Evolutionary conservation across 1,140 invertebrate genomes (phyloP).

Genomic region (Lanistes nyassanus): DNA sequence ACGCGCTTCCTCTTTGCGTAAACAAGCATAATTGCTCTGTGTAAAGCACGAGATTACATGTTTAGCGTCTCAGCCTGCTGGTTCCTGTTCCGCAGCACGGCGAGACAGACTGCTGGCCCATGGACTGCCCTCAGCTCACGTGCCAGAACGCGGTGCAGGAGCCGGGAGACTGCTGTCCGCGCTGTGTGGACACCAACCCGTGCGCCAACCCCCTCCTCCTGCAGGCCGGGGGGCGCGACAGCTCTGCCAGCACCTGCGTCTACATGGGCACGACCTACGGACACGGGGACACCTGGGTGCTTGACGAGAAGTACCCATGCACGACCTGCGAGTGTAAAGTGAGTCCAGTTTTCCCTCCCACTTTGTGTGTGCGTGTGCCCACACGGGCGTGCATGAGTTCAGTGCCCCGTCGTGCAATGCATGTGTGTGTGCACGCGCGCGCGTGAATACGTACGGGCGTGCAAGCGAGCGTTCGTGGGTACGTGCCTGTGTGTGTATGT

Average conservation of each 20-base stretch:
- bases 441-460: too few species aligned
- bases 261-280: slow-evolving; percentile 42
- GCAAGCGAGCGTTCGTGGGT: not conserved
- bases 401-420: too few species aligned
- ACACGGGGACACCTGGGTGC: slow-evolving; percentile 45
- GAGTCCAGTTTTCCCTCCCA: slow-evolving; percentile 35
- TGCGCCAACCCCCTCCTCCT: slow-evolving; percentile 46
- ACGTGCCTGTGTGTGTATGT: not conserved
- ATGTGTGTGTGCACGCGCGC: not conserved
- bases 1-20: too few species aligned
- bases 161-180: slow-evolving; percentile 75
- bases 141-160: slow-evolving; percentile 76
- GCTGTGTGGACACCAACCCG: slow-evolving; percentile 74
- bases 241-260: slow-evolving; percentile 39
- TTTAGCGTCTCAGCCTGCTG: not conserved
- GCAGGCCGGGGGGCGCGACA: slow-evolving; percentile 43
- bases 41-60: too few species aligned
- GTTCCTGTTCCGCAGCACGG: slow-evolving; percentile 73
- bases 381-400: too few species aligned
- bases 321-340: slow-evolving; percentile 83
- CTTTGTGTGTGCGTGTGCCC: not conserved
- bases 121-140: slow-evolving; percentile 80
- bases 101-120: slow-evolving; percentile 88
- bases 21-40: too few species aligned
- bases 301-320: slow-evolving; percentile 75